Percentiles rank a stretch among this genome's conserved stretches.
Conservation (phyloP, 2,888 invertebrate genomes). For the Seira sanloemensis region DNA sequence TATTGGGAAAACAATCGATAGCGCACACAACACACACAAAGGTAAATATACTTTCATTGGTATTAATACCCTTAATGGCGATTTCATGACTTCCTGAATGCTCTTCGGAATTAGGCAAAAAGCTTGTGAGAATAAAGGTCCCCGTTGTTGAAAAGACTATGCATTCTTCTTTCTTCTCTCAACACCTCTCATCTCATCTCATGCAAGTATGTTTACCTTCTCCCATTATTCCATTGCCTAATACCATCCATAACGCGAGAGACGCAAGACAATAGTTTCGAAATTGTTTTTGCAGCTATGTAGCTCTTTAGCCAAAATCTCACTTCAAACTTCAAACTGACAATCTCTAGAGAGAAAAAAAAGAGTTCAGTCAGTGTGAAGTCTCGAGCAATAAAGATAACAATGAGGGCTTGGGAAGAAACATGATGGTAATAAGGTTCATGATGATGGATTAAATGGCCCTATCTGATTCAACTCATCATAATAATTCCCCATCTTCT, state of each 20-base stretch:
- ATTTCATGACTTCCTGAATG: conserved; percentile 43
- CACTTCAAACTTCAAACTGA: background rate
- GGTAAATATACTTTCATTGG: no score
- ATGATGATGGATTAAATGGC: conserved; percentile 24
- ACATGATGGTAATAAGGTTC: background rate
- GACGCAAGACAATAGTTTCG: no score
- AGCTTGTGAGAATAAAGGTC: no score
- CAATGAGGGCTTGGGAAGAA: conserved; percentile 11
- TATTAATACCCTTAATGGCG: conserved; percentile 36
- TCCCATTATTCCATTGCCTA: background rate
- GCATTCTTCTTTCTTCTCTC: no score
- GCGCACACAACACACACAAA: no score
- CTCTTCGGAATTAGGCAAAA: conserved; percentile 16
- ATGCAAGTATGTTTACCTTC: background rate
- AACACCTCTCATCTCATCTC: background rate
- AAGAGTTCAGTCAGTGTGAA: background rate
- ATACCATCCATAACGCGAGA: background rate
- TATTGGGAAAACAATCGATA: no score
- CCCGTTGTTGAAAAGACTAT: no score
- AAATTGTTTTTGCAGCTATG: no score
- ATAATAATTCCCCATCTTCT: conserved; percentile 12
- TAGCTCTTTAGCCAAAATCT: background rate
- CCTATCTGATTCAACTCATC: conserved; percentile 22
- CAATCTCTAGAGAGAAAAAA: no score
- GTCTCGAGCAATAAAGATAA: background rate